These are phyloP conservation scores for Tauraco hartlaubi DNA, from an alignment of 2,797 vertebrate species.

Conservation along the genomic window DNA sequence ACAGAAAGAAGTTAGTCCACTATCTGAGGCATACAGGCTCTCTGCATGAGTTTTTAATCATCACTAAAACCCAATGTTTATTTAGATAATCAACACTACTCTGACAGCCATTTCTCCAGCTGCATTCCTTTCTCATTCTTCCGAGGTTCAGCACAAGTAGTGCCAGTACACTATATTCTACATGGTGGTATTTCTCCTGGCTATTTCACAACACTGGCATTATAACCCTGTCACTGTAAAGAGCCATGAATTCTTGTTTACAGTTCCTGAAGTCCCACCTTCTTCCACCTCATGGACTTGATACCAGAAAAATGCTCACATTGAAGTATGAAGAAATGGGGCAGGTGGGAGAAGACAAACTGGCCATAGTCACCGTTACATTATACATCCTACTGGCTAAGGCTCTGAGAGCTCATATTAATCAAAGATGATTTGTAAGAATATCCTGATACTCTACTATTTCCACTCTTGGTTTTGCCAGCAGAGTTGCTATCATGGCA, in stretches of 20 bases:
- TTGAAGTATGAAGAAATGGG: background rate
- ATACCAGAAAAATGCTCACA: background rate
- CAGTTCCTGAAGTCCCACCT: background rate
- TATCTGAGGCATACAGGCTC: accelerated
- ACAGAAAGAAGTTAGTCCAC: background rate
- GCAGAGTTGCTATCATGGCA: background rate
- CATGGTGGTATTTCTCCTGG: background rate
- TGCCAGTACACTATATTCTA: background rate
- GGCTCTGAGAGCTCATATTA: background rate
- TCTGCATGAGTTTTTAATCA: background rate
- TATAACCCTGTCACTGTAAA: background rate
- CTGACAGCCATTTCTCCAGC: background rate
- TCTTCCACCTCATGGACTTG: background rate
- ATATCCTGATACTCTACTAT: background rate
- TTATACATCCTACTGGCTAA: background rate
- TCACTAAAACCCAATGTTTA: background rate
- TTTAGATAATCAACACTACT: background rate
- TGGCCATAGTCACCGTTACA: background rate
- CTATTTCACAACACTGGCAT: background rate
- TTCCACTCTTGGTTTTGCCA: background rate
- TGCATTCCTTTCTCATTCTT: slow-evolving; percentile 30
- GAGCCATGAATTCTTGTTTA: background rate
- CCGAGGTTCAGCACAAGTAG: background rate
- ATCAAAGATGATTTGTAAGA: background rate
- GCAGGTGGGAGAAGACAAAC: background rate